Conservation (phyloP, 2,797 vertebrate species). For the Clamator glandarius region DNA sequence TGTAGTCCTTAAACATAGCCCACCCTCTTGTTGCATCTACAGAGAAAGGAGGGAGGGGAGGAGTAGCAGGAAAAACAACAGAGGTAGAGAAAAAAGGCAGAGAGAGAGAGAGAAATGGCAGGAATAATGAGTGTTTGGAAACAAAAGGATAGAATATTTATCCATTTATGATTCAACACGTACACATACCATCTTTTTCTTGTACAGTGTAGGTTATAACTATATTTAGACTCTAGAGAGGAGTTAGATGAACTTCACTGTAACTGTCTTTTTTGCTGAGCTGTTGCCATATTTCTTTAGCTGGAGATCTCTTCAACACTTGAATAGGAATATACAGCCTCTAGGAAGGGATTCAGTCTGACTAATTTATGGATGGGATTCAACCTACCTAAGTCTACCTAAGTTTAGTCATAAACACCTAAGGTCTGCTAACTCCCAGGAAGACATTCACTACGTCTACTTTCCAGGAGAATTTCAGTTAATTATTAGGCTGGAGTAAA, state of each 20-base stretch:
- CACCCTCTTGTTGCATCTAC: not conserved
- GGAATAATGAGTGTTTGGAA: not conserved
- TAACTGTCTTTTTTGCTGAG: not conserved
- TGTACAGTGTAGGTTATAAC: not conserved
- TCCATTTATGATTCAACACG: not conserved
- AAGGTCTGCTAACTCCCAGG: not conserved
- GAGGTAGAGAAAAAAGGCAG: not conserved
- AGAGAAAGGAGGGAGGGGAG: not conserved
- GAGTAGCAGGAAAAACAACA: not conserved
- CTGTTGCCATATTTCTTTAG: not conserved
- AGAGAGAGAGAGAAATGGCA: not conserved
- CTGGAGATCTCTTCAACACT: not conserved
- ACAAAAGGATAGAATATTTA: not conserved
- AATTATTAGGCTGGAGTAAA: not conserved
- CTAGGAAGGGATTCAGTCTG: not conserved
- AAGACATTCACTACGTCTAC: not conserved
- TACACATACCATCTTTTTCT: not conserved
- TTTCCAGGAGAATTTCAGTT: not conserved
- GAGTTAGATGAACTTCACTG: not conserved
- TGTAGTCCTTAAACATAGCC: not conserved
- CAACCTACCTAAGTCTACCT: not conserved
- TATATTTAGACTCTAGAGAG: not conserved
- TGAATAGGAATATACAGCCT: not conserved
- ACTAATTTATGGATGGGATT: not conserved
- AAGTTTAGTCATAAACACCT: not conserved